A percentile compares a stretch with the other conserved stretches of the same genome.
These are phyloP conservation scores for Bucco capensis DNA, from an alignment of 2,113 vertebrate genomes.

Conservation along the genomic window DNA sequence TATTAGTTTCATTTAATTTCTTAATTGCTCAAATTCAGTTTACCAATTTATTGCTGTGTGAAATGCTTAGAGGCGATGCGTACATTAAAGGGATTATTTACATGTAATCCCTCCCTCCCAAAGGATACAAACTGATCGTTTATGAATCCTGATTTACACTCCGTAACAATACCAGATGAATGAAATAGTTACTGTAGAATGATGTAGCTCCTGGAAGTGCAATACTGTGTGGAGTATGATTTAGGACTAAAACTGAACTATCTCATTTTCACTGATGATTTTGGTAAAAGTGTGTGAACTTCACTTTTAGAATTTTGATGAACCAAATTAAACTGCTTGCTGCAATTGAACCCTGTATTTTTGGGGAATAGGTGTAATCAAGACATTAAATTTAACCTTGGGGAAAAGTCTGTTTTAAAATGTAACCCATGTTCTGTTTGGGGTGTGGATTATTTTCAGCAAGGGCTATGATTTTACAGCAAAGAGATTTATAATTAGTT, in stretches of 20 bases:
- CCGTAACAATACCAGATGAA: slow-evolving; percentile 70
- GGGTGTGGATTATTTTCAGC: slow-evolving; percentile 45
- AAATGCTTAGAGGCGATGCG: slow-evolving; percentile 89
- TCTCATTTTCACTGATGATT: slow-evolving; percentile 41
- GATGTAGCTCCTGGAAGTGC: slow-evolving; percentile 41
- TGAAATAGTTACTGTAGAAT: slow-evolving; percentile 66
- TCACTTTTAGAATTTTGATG: slow-evolving; percentile 57
- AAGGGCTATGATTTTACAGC: slow-evolving; percentile 29
- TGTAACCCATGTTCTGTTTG: slow-evolving; percentile 15
- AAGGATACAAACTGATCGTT: slow-evolving; percentile 80
- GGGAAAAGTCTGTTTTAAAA: neutral
- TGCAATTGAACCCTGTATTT: slow-evolving; percentile 29
- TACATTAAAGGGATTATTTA: slow-evolving; percentile 94
- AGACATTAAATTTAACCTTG: slow-evolving; percentile 40
- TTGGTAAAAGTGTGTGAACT: slow-evolving; percentile 37
- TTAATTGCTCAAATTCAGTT: slow-evolving; percentile 88
- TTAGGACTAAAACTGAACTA: slow-evolving; percentile 49
- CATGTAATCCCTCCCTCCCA: slow-evolving; percentile 91
- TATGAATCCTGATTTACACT: slow-evolving; percentile 77
- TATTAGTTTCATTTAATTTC: slow-evolving; percentile 84
- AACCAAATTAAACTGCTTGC: slow-evolving; percentile 44
- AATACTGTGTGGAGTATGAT: slow-evolving; percentile 33
- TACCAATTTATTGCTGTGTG: slow-evolving; percentile 90
- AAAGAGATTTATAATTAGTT: slow-evolving; percentile 56
- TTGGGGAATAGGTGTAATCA: slow-evolving; percentile 8